These are phyloP conservation scores for Chymomyza caudatula DNA, from an alignment of 2,888 invertebrate species.

Conservation along the genomic window DNA sequence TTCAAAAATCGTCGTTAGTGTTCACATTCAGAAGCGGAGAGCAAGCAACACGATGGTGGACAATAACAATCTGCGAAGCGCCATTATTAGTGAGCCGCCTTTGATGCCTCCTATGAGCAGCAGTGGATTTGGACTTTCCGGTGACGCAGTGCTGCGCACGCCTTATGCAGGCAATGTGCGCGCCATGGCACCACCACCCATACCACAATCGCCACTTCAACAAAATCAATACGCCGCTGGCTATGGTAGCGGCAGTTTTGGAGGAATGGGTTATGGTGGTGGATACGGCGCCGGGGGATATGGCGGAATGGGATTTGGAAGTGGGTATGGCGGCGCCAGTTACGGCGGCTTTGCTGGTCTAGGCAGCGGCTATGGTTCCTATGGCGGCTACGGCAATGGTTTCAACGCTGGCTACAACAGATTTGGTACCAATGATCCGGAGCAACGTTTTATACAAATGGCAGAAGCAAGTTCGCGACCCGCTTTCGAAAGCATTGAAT, in stretches of 20 bases:
- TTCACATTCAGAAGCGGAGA: not conserved
- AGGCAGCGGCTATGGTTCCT: conserved; percentile 38
- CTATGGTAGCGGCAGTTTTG: conserved; percentile 34
- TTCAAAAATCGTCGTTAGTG: conserved; percentile 20
- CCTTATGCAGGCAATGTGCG: conserved; percentile 72
- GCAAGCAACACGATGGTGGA: conserved; percentile 54
- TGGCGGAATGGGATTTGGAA: conserved; percentile 39
- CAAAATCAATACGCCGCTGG: conserved; percentile 22
- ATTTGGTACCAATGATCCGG: conserved; percentile 74
- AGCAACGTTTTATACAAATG: conserved; percentile 85
- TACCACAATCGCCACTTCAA: conserved; percentile 51
- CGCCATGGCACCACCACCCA: conserved; percentile 56
- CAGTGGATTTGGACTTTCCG: conserved; percentile 12
- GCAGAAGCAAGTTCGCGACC: conserved; percentile 95
- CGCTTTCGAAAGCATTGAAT: conserved; percentile 96
- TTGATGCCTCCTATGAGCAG: conserved; percentile 49
- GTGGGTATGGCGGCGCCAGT: conserved; percentile 25
- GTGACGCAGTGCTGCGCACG: conserved; percentile 60
- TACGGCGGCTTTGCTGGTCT: conserved; percentile 33
- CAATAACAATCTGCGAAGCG: conserved; percentile 66
- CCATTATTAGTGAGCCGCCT: conserved; percentile 66
- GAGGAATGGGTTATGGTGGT: conserved; percentile 17
- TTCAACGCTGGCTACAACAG: conserved; percentile 62
- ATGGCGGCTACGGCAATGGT: conserved; percentile 57
- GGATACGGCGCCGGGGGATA: conserved; percentile 58